phyloP scores from a whole-genome alignment of 2,797 vertebrate genomes.

The Brachyalestes nurse region DNA sequence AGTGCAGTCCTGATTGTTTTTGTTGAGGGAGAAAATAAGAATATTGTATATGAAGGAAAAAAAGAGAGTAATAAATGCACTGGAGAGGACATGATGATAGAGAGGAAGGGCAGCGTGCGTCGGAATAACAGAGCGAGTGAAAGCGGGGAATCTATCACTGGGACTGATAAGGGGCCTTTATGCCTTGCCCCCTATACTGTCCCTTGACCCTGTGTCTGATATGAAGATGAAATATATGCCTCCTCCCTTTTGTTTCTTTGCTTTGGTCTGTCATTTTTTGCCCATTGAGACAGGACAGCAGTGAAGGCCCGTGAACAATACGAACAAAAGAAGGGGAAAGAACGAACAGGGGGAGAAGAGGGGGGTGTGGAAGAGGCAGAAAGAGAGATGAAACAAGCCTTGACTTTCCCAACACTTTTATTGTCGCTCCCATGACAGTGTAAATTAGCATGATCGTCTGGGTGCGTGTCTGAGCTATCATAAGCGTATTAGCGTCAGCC shows the following conservation, averaged over 20 bases:
- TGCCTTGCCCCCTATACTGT: background rate
- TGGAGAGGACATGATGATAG: background rate
- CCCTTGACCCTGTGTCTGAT: constrained; percentile 2
- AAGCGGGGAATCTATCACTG: background rate
- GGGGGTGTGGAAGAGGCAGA: constrained; percentile 10
- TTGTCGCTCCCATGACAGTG: constrained; percentile 57
- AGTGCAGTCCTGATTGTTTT: background rate
- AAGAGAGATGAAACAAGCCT: constrained; percentile 23
- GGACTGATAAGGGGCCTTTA: constrained; percentile 18
- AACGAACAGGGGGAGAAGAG: background rate
- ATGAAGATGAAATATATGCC: constrained; percentile 25
- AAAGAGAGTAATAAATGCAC: background rate
- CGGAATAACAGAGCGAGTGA: background rate
- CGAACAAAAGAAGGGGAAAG: constrained; percentile 21
- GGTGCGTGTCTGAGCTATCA: constrained; percentile 57
- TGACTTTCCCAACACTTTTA: constrained; percentile 43
- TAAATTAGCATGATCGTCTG: constrained; percentile 62
- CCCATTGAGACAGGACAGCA: background rate
- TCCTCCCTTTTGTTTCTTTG: background rate
- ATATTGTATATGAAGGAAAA: background rate
- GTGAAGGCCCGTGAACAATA: background rate
- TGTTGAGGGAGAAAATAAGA: background rate
- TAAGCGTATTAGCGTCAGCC: constrained; percentile 51
- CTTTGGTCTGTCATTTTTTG: background rate
- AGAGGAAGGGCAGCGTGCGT: constrained; percentile 3